A percentile compares a stretch with the other conserved stretches of the same genome.
These are phyloP conservation scores for Tenualosa ilisha DNA, from an alignment of 2,797 vertebrate genomes.

Conservation along the genomic window DNA sequence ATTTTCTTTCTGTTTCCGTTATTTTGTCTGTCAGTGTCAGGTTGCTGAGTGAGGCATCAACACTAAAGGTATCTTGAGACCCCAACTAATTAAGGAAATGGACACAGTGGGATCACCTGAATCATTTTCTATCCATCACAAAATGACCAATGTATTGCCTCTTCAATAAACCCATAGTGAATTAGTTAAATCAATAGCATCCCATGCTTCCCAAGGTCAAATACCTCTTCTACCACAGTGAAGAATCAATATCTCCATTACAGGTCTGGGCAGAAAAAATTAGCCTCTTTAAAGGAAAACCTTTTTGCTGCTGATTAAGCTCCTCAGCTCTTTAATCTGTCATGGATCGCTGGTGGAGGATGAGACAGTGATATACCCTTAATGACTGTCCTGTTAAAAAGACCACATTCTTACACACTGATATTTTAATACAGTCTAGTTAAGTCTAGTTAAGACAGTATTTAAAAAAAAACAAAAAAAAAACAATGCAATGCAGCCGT, in stretches of 20 bases:
- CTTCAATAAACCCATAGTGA: constrained; percentile 19
- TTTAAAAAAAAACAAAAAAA: too few relatives aligned
- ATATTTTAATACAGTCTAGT: not conserved
- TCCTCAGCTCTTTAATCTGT: not conserved
- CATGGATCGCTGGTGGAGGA: not conserved
- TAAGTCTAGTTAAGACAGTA: not conserved
- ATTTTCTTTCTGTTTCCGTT: not conserved
- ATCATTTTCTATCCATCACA: not conserved
- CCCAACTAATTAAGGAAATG: constrained; percentile 10
- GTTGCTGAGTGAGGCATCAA: not conserved
- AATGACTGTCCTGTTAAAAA: not conserved
- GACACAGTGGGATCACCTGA: not conserved
- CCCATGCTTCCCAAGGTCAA: constrained; percentile 19
- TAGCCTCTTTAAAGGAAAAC: not conserved
- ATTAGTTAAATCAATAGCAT: constrained; percentile 9
- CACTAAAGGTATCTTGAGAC: not conserved
- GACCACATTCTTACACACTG: not conserved
- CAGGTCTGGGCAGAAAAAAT: not conserved
- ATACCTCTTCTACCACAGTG: not conserved
- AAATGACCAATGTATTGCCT: not conserved
- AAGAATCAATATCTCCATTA: constrained; percentile 10
- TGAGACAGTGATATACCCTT: not conserved
- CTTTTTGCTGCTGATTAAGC: not conserved
- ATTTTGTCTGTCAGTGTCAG: not conserved
- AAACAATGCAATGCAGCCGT: not conserved